phyloP scores from a whole-genome alignment of 2,113 vertebrate genomes.

The Hipposideros armiger region DNA sequence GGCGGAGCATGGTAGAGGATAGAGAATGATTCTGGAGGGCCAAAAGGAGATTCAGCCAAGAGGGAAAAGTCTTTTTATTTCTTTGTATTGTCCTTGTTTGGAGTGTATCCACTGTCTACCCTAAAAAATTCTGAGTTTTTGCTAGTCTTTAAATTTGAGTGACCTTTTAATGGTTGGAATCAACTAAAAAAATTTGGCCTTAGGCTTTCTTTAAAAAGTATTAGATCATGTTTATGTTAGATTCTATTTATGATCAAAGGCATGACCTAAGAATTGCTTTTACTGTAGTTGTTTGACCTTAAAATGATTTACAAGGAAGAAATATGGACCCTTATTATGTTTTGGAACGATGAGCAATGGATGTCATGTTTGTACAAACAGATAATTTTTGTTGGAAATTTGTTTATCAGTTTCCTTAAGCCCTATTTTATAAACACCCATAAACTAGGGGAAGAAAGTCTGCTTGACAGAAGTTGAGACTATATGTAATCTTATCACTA shows the following conservation, averaged over 20 bases:
- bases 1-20: background rate
- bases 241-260: slow-evolving; percentile 39
- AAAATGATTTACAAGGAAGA: slow-evolving; percentile 51
- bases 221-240: slow-evolving; percentile 34
- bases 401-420: slow-evolving; percentile 61
- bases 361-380: slow-evolving; percentile 46
- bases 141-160: slow-evolving; percentile 10
- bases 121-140: slow-evolving; percentile 9
- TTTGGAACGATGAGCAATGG: slow-evolving; percentile 41
- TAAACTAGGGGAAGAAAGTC: background rate
- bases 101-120: background rate
- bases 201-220: slow-evolving; percentile 47
- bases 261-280: slow-evolving; percentile 14
- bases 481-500: background rate
- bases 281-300: slow-evolving; percentile 34
- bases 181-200: background rate
- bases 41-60: background rate
- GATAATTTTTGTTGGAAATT: slow-evolving; percentile 51
- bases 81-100: background rate
- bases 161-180: background rate
- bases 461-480: background rate
- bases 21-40: background rate
- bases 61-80: slow-evolving; percentile 3
- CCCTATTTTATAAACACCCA: slow-evolving; percentile 50
- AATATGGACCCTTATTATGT: slow-evolving; percentile 19